A percentile compares a stretch with the other conserved stretches of the same genome.
Evolutionary conservation across 2,113 vertebrate genomes (phyloP).

Genomic region (Eclectus roratus): DNA sequence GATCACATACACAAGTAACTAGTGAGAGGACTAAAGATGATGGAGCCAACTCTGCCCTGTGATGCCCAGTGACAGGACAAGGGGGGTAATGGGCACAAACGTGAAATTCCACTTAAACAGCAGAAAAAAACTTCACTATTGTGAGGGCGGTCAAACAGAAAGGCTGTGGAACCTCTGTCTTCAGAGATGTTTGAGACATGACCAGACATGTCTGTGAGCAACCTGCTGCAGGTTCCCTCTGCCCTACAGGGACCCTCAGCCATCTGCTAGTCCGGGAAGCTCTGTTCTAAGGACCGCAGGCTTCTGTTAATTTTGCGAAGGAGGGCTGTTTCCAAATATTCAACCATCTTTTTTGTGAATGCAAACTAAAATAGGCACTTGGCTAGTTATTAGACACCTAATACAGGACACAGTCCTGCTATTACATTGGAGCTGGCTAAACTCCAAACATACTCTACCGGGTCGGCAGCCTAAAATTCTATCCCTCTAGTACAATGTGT

Average conservation of each 20-base stretch:
- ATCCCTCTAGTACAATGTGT: neutral
- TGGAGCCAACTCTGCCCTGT: neutral
- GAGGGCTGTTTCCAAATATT: neutral
- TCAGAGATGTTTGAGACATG: accelerated
- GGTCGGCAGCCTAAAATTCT: neutral
- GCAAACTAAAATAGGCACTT: neutral
- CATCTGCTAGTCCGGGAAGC: accelerated
- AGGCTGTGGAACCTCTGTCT: neutral
- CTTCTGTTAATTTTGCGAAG: neutral
- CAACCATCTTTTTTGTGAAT: neutral
- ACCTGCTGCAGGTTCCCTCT: neutral
- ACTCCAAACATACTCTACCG: neutral
- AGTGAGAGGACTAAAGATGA: neutral
- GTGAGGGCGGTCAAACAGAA: neutral
- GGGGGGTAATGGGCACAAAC: neutral
- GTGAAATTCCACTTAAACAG: neutral
- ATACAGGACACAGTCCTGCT: neutral
- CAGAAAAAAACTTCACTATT: neutral
- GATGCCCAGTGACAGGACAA: neutral
- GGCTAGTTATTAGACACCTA: neutral
- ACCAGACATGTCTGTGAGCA: accelerated
- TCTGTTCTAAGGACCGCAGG: neutral
- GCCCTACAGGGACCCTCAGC: neutral
- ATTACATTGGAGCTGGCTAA: neutral
- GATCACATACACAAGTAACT: neutral